Evolutionary conservation across 2,888 invertebrate genomes (phyloP), one percentile per base, ranked within the genome.

Genomic region (Coronaproctus castanopsis): DNA sequence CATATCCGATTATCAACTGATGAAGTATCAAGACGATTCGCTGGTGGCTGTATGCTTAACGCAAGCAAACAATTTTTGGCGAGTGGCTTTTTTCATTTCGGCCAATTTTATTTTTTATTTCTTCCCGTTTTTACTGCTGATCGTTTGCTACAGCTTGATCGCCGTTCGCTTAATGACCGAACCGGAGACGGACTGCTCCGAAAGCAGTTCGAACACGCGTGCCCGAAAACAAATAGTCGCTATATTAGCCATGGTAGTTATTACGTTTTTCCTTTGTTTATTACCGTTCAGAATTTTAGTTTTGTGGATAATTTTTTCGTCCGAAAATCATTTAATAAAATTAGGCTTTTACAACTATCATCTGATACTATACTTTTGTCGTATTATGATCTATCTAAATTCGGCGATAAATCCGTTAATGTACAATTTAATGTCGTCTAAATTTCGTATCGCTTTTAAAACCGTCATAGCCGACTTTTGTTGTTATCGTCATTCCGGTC

Each of bases 341-440:
- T 74, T 91, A 19, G 86, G 85, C 50, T 75, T 83, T 21, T 85
- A 88, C 65, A 80, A 79, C 60, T 90, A 87, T 74, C 86, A 87
- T 70, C 85, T 83, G 68, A 75, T 91, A 55, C 73, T 91, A 36
- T 87, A 85, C 70, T 87, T 89, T 70, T 85, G 85, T 63, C 78
- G 91, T 64, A 82, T 88, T 55, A 86, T 91, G 85, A 75, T 87
- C 57, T 91, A 90, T 68, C 76, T 90, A 63, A 91, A 92, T 72
- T 90, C 90, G 2, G 90, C 89, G 51, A 80, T 89, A 65, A 91
- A 92, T 72, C 91, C 91, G 1, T 85, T 91, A 65, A 74, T 92
- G n/a, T 92, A 92, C 70, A 91, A 90, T 70, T 75, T 91, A 63
- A 88, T 91, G 85, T 89, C 88, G 52, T 87, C 88, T 2, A 90